Percentiles rank a stretch among this genome's conserved stretches.
Conservation (phyloP, 2,888 invertebrate genomes). For the Apocheima hispidaria region DNA sequence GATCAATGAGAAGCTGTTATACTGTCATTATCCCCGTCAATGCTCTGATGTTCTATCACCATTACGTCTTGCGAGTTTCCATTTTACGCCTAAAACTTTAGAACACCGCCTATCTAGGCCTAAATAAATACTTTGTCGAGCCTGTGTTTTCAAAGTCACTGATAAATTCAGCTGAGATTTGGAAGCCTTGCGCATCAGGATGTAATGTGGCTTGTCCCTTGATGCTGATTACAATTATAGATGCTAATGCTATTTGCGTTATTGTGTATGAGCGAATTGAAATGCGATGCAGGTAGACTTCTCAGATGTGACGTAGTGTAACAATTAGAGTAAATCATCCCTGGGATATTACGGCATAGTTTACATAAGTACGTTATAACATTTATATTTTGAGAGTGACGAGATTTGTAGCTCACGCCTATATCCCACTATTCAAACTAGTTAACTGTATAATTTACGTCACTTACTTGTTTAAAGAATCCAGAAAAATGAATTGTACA, state of each 20-base stretch:
- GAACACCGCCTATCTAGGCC: too few relatives aligned
- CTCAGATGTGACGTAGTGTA: constrained; percentile 36
- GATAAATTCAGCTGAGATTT: constrained; percentile 14
- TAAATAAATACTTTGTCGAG: too few relatives aligned
- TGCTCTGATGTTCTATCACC: too few relatives aligned
- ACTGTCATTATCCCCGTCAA: too few relatives aligned
- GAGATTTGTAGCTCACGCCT: too few relatives aligned
- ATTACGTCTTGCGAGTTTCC: too few relatives aligned
- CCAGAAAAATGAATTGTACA: too few relatives aligned
- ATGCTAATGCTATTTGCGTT: constrained; percentile 33
- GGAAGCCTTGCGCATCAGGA: constrained; percentile 26
- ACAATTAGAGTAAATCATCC: constrained; percentile 1
- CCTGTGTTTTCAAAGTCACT: constrained; percentile 7
- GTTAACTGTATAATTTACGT: too few relatives aligned
- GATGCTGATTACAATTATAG: constrained; percentile 41
- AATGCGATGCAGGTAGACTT: constrained; percentile 45
- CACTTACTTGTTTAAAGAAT: too few relatives aligned
- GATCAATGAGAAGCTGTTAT: too few relatives aligned
- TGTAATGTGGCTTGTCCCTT: constrained; percentile 26
- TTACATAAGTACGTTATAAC: background rate
- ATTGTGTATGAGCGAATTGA: constrained; percentile 40
- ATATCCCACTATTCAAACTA: too few relatives aligned
- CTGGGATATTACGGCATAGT: background rate
- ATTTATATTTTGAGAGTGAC: background rate
- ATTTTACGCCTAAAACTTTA: too few relatives aligned